Evolutionary conservation across 2,797 vertebrate species (phyloP), one percentile per base, ranked within the genome.

Genomic region (Glyptemys insculpta): DNA sequence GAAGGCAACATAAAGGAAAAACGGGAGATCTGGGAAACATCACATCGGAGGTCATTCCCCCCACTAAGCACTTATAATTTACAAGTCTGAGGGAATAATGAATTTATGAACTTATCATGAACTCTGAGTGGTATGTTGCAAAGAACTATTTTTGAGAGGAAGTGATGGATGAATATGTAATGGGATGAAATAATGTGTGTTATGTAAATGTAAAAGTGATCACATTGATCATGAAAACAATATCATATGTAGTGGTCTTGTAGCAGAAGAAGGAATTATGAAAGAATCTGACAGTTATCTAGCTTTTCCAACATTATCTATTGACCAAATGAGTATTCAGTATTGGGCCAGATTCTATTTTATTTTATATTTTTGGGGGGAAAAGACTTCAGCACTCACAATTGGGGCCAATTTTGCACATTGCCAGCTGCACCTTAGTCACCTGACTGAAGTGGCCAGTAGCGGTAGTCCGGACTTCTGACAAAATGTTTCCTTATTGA

Each of bases 1-100:
- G 62, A 65, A 6, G 50, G 5, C 41, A 91, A 53, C 79, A 50
- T 87, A 34, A 76, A 37, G 49, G 92, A 54, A 6, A 5, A 65
- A 29, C 0, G 0, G 85, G 62, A 74, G 85, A 87, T 53, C 86
- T 8, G 74, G 56, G 49, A 21, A 68, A 44, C 57, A 89, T 76
- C 54, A 83, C 53, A 76, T 81, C 68, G 52, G 90, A 72, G 86
- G 88, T 23, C 18, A 11, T 86, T 96, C 15, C 25, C 25, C 6
- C 4, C 27, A 78, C 25, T 29, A 29, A 14, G 27, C 37, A 47
- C 41, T 47, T 76, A 47, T 76, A 16, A 47, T 2, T 47, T 76
- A 27, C 19, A 52, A 37, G 31, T 16, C 21, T 27, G 72, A 83
- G 62, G 16, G 90, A 53, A 16, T 9, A 88, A 83, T 81, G 9